phyloP scores from a whole-genome alignment of 2,113 vertebrate genomes.

The Dendropsophus ebraccatus region DNA sequence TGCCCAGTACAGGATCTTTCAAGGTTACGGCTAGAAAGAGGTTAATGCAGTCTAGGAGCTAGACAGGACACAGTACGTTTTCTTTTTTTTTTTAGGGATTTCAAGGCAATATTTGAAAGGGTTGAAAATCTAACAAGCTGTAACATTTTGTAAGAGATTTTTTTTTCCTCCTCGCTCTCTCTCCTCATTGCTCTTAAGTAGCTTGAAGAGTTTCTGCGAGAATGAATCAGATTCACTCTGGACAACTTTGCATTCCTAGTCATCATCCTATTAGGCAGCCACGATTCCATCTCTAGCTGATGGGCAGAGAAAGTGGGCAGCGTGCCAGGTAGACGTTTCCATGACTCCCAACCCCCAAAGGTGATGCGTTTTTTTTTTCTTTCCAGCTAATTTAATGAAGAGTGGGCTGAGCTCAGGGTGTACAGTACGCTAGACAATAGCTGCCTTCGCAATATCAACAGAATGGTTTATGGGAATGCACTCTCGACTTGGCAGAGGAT shows the following conservation, averaged over 20 bases:
- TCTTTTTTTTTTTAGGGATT: slow-evolving; percentile 34
- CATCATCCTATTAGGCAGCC: slow-evolving; percentile 84
- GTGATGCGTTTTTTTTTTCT: slow-evolving; percentile 82
- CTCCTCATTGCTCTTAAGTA: slow-evolving; percentile 54
- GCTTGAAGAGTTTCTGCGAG: slow-evolving; percentile 79
- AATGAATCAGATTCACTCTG: slow-evolving; percentile 88
- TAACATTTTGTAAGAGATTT: neutral
- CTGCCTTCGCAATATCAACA: slow-evolving; percentile 94
- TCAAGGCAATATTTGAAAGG: neutral
- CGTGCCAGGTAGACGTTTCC: slow-evolving; percentile 94
- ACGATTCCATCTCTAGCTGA: slow-evolving; percentile 82
- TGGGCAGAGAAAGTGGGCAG: slow-evolving; percentile 87
- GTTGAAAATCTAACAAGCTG: neutral
- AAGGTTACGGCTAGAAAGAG: slow-evolving; percentile 8
- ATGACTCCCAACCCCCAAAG: slow-evolving; percentile 93
- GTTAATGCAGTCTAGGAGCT: slow-evolving; percentile 32
- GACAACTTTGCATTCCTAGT: slow-evolving; percentile 86
- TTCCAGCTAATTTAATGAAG: slow-evolving; percentile 80
- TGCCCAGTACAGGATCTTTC: slow-evolving; percentile 57
- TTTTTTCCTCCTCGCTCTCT: slow-evolving; percentile 54
- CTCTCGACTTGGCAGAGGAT: slow-evolving; percentile 86
- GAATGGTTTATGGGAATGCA: slow-evolving; percentile 89
- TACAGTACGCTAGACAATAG: slow-evolving; percentile 89
- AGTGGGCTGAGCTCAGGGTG: slow-evolving; percentile 87
- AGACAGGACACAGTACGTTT: neutral